Evolutionary conservation across 2,888 invertebrate genomes (phyloP).

Genomic region (Brachyopa scutellaris): DNA sequence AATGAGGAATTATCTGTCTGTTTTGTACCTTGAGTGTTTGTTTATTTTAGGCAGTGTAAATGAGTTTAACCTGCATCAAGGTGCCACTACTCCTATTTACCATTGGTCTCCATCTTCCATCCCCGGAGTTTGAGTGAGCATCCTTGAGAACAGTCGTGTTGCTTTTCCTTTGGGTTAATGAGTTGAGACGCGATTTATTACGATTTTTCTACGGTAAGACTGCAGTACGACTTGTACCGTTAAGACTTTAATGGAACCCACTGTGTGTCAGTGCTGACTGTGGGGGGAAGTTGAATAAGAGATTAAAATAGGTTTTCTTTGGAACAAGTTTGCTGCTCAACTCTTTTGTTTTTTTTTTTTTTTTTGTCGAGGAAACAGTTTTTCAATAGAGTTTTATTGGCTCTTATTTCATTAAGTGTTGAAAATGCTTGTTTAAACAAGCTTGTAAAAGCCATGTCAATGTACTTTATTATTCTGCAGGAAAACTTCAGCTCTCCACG

Average conservation of each 20-base stretch:
- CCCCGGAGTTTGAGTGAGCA: conserved; percentile 3
- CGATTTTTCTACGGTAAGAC: conserved; percentile 12
- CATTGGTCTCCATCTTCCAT: conserved; percentile 5
- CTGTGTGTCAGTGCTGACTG: conserved; percentile 11
- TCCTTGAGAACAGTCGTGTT: conserved; percentile 7
- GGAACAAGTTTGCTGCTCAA: conserved; percentile 30
- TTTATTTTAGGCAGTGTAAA: conserved; percentile 59
- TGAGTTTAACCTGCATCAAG: conserved; percentile 50
- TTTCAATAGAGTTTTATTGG: too few relatives aligned
- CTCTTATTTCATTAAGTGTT: too few relatives aligned
- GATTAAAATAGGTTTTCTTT: neutral
- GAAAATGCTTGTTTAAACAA: too few relatives aligned
- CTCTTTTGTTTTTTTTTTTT: conserved; percentile 35
- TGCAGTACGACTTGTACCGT: conserved; percentile 24
- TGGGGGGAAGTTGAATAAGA: neutral
- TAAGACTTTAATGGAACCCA: conserved; percentile 31
- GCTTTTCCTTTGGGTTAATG: conserved; percentile 32
- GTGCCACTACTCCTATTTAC: conserved; percentile 32
- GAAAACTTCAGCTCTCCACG: too few relatives aligned
- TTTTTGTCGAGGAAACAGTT: too few relatives aligned
- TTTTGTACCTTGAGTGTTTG: conserved; percentile 63
- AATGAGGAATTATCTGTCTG: conserved; percentile 62
- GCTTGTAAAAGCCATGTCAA: too few relatives aligned
- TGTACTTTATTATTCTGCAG: too few relatives aligned
- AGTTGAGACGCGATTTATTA: conserved; percentile 49